phyloP scores from a whole-genome alignment of 2,888 invertebrate species.

The Schizotus pectinicornis region DNA sequence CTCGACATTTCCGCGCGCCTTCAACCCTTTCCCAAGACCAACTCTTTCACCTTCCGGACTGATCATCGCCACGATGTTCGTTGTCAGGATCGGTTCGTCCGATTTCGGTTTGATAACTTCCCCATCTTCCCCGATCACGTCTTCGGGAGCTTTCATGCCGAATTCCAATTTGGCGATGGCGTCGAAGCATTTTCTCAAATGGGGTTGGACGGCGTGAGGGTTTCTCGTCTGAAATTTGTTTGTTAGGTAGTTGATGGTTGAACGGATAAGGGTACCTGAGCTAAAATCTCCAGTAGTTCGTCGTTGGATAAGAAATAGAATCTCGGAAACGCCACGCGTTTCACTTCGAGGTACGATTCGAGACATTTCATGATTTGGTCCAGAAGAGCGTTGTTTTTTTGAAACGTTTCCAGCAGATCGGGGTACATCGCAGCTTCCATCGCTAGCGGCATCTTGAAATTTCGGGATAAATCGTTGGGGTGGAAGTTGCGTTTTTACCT shows the following conservation, averaged over 20 bases:
- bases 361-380: slow-evolving; percentile 91
- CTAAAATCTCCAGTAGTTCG: slow-evolving; percentile 86
- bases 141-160: slow-evolving; percentile 65
- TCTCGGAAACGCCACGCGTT: slow-evolving; percentile 84
- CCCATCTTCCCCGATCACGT: slow-evolving; percentile 52
- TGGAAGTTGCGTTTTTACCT: slow-evolving; percentile 58
- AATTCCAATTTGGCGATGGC: slow-evolving; percentile 81
- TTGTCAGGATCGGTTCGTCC: slow-evolving; percentile 66
- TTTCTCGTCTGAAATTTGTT: slow-evolving; percentile 69
- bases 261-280: slow-evolving; percentile 79
- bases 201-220: slow-evolving; percentile 88
- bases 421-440: slow-evolving; percentile 80
- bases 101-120: slow-evolving; percentile 49
- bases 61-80: slow-evolving; percentile 87
- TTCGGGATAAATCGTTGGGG: slow-evolving; percentile 1
- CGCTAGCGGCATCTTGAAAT: slow-evolving; percentile 72
- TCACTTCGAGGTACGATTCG: slow-evolving; percentile 88
- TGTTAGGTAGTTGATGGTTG: slow-evolving; percentile 7
- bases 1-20: slow-evolving; percentile 89
- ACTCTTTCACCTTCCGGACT: slow-evolving; percentile 89
- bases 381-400: slow-evolving; percentile 76
- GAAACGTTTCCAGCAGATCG: slow-evolving; percentile 71
- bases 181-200: slow-evolving; percentile 89
- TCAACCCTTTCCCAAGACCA: slow-evolving; percentile 71
- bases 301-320: slow-evolving; percentile 92